Percentiles rank a stretch among this genome's conserved stretches.
Conservation (phyloP, 2,888 invertebrate species). For the Drosophila anceps region DNA sequence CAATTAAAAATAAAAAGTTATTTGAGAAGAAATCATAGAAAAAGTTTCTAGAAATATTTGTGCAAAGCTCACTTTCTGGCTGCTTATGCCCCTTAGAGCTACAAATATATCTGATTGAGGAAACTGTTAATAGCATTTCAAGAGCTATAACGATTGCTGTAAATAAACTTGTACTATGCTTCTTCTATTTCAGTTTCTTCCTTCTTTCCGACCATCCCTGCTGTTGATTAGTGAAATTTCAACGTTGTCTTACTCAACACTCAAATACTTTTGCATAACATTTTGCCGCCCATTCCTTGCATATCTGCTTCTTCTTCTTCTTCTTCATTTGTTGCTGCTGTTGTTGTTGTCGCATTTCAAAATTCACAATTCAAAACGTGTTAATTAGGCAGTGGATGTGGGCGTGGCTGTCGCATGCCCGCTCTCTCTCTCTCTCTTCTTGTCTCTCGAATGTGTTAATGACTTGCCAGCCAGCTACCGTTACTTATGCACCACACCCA, state of each 20-base stretch:
- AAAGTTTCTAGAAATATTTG: too few relatives aligned
- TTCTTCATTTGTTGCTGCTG: slow-evolving; percentile 23
- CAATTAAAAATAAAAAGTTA: too few relatives aligned
- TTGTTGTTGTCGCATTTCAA: slow-evolving; percentile 67
- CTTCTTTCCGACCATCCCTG: too few relatives aligned
- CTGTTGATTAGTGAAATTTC: slow-evolving; percentile 15
- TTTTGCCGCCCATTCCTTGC: slow-evolving; percentile 32
- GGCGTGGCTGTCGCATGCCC: slow-evolving; percentile 24
- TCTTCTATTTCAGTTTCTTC: too few relatives aligned
- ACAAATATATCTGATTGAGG: too few relatives aligned
- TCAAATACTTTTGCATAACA: slow-evolving; percentile 71
- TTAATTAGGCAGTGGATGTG: slow-evolving; percentile 73
- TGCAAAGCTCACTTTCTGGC: too few relatives aligned
- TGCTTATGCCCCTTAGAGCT: too few relatives aligned
- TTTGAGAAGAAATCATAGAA: too few relatives aligned
- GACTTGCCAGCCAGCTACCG: slow-evolving; percentile 57
- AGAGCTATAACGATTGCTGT: too few relatives aligned
- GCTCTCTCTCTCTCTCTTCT: not conserved
- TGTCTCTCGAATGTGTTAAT: slow-evolving; percentile 74
- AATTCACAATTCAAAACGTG: slow-evolving; percentile 82
- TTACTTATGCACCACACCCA: slow-evolving; percentile 18
- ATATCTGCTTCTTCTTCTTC: not conserved
- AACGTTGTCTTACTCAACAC: slow-evolving; percentile 64
- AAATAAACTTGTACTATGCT: too few relatives aligned
- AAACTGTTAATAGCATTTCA: too few relatives aligned